Percentiles rank a stretch among this genome's conserved stretches.
phyloP scores from a whole-genome alignment of 2,888 invertebrate genomes.

The Eupithecia dodoneata region DNA sequence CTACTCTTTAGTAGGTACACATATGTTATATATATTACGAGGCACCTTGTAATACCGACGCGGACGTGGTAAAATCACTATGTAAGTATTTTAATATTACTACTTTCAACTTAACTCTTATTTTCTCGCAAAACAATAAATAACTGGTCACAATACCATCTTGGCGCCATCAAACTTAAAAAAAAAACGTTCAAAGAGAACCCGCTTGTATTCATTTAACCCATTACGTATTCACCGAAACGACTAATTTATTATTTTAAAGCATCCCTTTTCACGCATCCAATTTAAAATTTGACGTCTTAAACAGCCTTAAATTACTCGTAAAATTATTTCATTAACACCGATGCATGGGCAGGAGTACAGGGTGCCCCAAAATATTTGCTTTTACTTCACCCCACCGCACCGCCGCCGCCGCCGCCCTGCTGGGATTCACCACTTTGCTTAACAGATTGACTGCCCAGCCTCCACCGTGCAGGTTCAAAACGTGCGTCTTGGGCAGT shows the following conservation, averaged over 20 bases:
- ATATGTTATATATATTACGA: too few species aligned
- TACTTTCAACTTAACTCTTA: background rate
- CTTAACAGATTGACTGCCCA: too few species aligned
- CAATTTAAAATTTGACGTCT: constrained; percentile 84
- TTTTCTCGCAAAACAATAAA: background rate
- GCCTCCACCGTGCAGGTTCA: too few species aligned
- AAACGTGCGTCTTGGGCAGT: too few species aligned
- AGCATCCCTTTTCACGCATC: constrained; percentile 79
- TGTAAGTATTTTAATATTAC: too few species aligned
- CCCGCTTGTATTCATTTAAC: constrained; percentile 65
- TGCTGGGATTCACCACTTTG: background rate
- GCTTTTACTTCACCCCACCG: background rate
- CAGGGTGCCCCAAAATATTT: background rate
- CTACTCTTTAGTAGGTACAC: too few species aligned
- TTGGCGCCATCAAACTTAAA: constrained; percentile 24
- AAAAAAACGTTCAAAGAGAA: constrained; percentile 22
- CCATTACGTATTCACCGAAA: constrained; percentile 69
- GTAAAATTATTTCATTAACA: constrained; percentile 82
- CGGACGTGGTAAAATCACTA: background rate
- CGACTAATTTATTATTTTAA: constrained; percentile 81
- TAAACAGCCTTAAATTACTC: constrained; percentile 83
- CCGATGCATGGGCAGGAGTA: constrained; percentile 58
- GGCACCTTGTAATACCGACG: background rate
- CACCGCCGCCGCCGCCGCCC: too few species aligned
- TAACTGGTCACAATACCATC: background rate